Evolutionary conservation across 2,888 invertebrate species (phyloP).

Genomic region (Caenorhabditis sp.): DNA sequence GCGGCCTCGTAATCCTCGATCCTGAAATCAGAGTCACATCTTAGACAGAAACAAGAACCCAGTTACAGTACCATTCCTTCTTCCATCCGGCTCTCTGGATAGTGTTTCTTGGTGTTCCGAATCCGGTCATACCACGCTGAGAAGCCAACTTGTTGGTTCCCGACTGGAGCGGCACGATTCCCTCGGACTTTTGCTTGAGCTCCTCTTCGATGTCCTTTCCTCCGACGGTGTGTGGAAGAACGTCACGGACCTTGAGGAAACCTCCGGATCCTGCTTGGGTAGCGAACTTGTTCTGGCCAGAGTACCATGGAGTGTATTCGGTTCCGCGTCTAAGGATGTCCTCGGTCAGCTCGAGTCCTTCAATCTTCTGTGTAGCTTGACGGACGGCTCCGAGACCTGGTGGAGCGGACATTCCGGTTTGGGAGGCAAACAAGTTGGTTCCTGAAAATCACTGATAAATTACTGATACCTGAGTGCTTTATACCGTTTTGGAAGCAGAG

Average conservation of each 20-base stretch:
- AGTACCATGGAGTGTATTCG: conserved; percentile 83
- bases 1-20: conserved; percentile 82
- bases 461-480: not conserved
- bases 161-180: conserved; percentile 84
- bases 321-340: conserved; percentile 81
- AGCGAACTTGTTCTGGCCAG: conserved; percentile 83
- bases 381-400: conserved; percentile 81
- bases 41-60: not conserved
- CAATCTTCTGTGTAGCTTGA: conserved; percentile 81
- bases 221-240: conserved; percentile 80
- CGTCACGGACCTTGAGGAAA: conserved; percentile 82
- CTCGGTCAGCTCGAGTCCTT: conserved; percentile 81
- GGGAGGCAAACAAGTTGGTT: conserved; percentile 83
- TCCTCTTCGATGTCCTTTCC: conserved; percentile 82
- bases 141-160: conserved; percentile 85
- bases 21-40: conserved; percentile 70
- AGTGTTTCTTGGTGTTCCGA: conserved; percentile 85
- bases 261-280: conserved; percentile 82
- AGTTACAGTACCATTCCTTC: conserved; percentile 81
- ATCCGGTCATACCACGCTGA: conserved; percentile 85
- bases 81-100: conserved; percentile 80
- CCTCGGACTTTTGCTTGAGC: conserved; percentile 80
- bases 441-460: conserved; percentile 53
- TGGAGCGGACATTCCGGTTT: conserved; percentile 82
- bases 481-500: conserved; percentile 82